phyloP scores from a whole-genome alignment of 2,888 invertebrate genomes.

The Petrophora chlorosata region DNA sequence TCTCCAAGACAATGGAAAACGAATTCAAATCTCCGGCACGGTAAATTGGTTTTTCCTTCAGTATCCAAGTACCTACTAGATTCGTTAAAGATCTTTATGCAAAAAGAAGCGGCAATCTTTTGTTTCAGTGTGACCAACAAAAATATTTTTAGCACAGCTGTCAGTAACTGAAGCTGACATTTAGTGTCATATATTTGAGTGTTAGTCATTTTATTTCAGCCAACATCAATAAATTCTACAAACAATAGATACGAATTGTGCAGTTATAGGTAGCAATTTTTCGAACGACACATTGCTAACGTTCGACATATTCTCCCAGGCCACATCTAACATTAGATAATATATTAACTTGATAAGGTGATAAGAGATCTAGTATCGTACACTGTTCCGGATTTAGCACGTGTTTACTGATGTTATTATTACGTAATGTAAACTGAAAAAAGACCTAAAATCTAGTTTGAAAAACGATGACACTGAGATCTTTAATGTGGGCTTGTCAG shows the following conservation, averaged over 20 bases:
- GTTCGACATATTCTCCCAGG: slow-evolving; percentile 5
- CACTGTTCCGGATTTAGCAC: slow-evolving; percentile 24
- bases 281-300: neutral
- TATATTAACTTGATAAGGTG: slow-evolving; percentile 32
- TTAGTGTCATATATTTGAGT: no score
- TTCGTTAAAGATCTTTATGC: slow-evolving; percentile 37
- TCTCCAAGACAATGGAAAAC: slow-evolving; percentile 23
- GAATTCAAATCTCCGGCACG: slow-evolving; percentile 19
- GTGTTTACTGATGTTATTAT: slow-evolving; percentile 20
- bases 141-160: no score
- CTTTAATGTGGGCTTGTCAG: no score
- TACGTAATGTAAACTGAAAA: slow-evolving; percentile 17
- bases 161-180: no score
- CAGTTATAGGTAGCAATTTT: slow-evolving; percentile 2
- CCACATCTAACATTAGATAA: slow-evolving; percentile 10
- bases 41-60: slow-evolving; percentile 32
- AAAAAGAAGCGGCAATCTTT: no score
- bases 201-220: no score
- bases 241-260: slow-evolving; percentile 13
- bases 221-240: slow-evolving; percentile 1
- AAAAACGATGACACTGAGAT: no score
- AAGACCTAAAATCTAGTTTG: slow-evolving; percentile 1
- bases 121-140: slow-evolving; percentile 36
- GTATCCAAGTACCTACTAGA: slow-evolving; percentile 34
- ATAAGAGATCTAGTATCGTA: slow-evolving; percentile 32